These are phyloP conservation scores for Melopsittacus undulatus DNA, from an alignment of 2,797 vertebrate species.

Conservation along the genomic window DNA sequence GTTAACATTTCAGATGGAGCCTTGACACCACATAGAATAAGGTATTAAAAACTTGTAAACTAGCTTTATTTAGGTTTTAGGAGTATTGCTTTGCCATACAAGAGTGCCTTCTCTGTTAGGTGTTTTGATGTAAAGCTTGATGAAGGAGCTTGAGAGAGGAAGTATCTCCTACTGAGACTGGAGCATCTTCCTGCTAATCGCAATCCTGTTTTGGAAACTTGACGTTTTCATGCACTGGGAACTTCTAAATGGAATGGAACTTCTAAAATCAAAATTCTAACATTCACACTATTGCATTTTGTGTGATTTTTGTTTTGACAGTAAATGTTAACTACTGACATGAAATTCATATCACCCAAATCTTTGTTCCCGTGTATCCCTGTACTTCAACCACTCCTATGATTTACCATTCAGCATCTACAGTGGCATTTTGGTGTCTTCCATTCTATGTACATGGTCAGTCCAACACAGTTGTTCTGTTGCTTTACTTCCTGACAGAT, in stretches of 20 bases:
- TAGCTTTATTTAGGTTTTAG: neutral
- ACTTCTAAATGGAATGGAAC: neutral
- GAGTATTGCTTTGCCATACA: neutral
- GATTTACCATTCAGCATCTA: neutral
- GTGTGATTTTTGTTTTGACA: neutral
- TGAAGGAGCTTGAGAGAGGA: neutral
- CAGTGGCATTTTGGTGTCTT: neutral
- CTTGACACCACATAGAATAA: neutral
- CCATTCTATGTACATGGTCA: neutral
- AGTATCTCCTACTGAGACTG: neutral
- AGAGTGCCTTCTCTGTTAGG: neutral
- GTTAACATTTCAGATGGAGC: neutral
- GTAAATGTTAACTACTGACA: neutral
- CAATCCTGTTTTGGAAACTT: neutral
- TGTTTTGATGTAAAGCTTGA: neutral
- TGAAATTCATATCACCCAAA: neutral
- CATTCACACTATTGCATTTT: neutral
- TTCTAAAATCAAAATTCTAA: neutral
- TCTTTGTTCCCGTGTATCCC: neutral
- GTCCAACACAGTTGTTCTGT: neutral
- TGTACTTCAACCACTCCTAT: neutral
- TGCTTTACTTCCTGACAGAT: neutral
- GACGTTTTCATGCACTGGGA: neutral
- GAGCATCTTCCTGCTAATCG: accelerated
- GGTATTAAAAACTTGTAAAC: neutral